These are phyloP conservation scores for Pyxicephalus adspersus DNA, from an alignment of 2,113 vertebrate genomes.

Conservation along the genomic window DNA sequence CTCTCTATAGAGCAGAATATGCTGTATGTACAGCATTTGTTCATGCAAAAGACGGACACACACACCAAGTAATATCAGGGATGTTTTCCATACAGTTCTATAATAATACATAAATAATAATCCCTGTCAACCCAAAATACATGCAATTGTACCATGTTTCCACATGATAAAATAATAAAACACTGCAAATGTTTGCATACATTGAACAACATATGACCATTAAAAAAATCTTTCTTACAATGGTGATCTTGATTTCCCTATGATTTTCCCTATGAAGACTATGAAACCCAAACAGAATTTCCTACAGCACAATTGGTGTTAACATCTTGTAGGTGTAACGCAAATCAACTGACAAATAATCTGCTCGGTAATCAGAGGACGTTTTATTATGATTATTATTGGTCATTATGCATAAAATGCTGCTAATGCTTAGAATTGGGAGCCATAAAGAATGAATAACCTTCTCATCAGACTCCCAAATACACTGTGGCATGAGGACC, in stretches of 20 bases:
- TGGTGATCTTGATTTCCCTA: not conserved
- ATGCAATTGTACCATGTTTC: not conserved
- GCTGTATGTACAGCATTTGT: too few relatives aligned
- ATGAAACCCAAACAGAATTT: not conserved
- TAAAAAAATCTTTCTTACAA: too few relatives aligned
- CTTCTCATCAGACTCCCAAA: slow-evolving; percentile 35
- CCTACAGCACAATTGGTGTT: not conserved
- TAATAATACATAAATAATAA: not conserved
- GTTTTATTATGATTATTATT: slow-evolving; percentile 9
- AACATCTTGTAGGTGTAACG: not conserved
- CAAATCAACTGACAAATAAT: slow-evolving; percentile 11
- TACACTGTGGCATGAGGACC: slow-evolving; percentile 54
- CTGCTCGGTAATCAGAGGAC: not conserved
- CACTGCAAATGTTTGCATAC: not conserved
- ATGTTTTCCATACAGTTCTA: not conserved
- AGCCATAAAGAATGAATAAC: slow-evolving; percentile 21
- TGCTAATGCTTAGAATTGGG: not conserved
- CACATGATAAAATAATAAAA: not conserved
- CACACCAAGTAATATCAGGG: too few relatives aligned
- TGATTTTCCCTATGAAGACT: too few relatives aligned
- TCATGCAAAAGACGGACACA: too few relatives aligned
- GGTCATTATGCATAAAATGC: slow-evolving; percentile 12
- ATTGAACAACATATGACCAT: not conserved
- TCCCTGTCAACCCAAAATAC: not conserved
- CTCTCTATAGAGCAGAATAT: too few relatives aligned